phyloP scores from a whole-genome alignment of 2,797 vertebrate species.

The Muraenolepis orangiensis region DNA sequence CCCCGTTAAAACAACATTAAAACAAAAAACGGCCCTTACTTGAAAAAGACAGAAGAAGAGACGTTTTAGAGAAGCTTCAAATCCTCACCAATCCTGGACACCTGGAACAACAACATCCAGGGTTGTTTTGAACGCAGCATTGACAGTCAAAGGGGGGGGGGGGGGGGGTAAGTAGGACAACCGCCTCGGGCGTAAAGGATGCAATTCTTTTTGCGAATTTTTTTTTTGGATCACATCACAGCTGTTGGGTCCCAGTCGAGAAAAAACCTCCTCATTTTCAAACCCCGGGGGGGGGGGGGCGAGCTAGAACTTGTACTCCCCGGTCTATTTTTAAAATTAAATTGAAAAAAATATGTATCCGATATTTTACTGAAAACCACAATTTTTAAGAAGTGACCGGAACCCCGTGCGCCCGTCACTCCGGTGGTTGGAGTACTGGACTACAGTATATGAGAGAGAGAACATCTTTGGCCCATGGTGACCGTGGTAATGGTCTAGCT shows the following conservation, averaged over 20 bases:
- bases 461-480: not conserved
- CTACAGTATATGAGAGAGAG: not conserved
- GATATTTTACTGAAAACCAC: not conserved
- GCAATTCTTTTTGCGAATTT: too few relatives aligned
- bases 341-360: too few relatives aligned
- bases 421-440: not conserved
- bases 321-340: constrained; percentile 13
- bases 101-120: not conserved
- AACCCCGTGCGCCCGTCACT: not conserved
- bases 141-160: not conserved
- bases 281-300: too few relatives aligned
- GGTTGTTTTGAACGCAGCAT: not conserved
- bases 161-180: not conserved
- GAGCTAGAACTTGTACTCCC: constrained; percentile 23
- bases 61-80: not conserved
- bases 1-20: not conserved
- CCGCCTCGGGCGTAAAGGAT: constrained; percentile 16
- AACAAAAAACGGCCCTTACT: constrained; percentile 20
- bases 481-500: too few relatives aligned
- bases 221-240: constrained; percentile 37
- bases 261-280: constrained; percentile 42
- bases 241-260: constrained; percentile 29
- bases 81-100: too few relatives aligned
- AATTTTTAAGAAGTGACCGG: not conserved
- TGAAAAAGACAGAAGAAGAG: not conserved